These are phyloP conservation scores for Torymus texanus DNA, from an alignment of 2,888 invertebrate species.

Conservation along the genomic window DNA sequence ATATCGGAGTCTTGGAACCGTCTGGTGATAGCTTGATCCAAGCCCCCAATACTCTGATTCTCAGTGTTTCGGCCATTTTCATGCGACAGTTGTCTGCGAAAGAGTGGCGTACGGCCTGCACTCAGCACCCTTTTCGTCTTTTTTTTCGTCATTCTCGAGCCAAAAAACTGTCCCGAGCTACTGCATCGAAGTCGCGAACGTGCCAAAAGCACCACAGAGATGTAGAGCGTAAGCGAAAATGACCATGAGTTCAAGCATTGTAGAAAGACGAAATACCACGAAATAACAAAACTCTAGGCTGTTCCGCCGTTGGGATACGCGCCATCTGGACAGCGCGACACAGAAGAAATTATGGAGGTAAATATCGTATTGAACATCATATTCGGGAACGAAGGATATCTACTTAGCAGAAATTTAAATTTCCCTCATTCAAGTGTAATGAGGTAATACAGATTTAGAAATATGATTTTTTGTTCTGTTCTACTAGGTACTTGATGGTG, in stretches of 20 bases:
- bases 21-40: conserved; percentile 4
- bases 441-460: too few relatives aligned
- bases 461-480: too few relatives aligned
- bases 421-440: neutral
- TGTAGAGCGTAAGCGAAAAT: conserved; percentile 38
- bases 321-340: conserved; percentile 61
- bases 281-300: conserved; percentile 55
- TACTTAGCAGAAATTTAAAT: conserved; percentile 9
- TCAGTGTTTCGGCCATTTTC: conserved; percentile 49
- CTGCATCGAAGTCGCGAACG: neutral
- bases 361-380: conserved; percentile 43
- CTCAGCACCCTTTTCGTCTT: neutral
- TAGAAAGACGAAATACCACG: conserved; percentile 61
- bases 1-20: neutral
- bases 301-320: conserved; percentile 58
- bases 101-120: neutral
- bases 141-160: neutral
- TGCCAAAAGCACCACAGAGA: neutral
- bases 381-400: neutral
- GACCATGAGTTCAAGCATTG: conserved; percentile 59
- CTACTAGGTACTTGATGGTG: too few relatives aligned
- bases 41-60: too few relatives aligned
- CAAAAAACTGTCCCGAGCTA: too few relatives aligned
- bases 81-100: conserved; percentile 31
- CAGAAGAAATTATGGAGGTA: conserved; percentile 54